A percentile compares a stretch with the other conserved stretches of the same genome.
Evolutionary conservation across 2,797 vertebrate genomes (phyloP).

Genomic region (Cossypha dichroa): DNA sequence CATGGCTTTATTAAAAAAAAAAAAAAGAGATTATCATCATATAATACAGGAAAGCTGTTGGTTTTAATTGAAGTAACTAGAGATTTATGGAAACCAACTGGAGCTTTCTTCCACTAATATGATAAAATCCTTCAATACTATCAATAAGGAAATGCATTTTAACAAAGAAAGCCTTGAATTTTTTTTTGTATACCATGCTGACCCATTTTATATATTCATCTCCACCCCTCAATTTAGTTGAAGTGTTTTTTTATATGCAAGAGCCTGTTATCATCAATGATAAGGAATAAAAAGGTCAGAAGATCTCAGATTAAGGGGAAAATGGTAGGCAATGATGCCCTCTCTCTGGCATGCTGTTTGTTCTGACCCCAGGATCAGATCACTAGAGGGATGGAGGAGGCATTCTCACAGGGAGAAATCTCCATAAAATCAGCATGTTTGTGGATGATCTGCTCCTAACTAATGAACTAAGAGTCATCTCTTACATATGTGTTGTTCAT

Average conservation of each 20-base stretch:
- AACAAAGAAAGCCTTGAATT: neutral
- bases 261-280: neutral
- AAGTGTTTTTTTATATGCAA: neutral
- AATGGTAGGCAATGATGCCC: neutral
- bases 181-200: neutral
- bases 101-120: conserved; percentile 21
- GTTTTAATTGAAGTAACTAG: conserved; percentile 45
- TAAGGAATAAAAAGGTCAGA: conserved; percentile 31
- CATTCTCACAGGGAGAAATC: conserved; percentile 24
- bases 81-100: conserved; percentile 36
- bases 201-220: conserved; percentile 20
- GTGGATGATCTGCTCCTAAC: conserved; percentile 39
- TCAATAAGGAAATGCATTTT: conserved; percentile 5
- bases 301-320: conserved; percentile 6
- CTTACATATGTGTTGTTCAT: neutral
- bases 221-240: conserved; percentile 1
- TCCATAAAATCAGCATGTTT: conserved; percentile 50
- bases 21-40: neutral
- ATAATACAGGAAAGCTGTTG: conserved; percentile 34
- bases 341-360: neutral
- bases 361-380: conserved; percentile 41
- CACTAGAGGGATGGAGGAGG: conserved; percentile 1
- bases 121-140: conserved; percentile 22
- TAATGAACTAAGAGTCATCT: conserved; percentile 8
- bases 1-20: conserved; percentile 16